phyloP scores from a whole-genome alignment of 2,797 vertebrate species.

The Amblyraja radiata region DNA sequence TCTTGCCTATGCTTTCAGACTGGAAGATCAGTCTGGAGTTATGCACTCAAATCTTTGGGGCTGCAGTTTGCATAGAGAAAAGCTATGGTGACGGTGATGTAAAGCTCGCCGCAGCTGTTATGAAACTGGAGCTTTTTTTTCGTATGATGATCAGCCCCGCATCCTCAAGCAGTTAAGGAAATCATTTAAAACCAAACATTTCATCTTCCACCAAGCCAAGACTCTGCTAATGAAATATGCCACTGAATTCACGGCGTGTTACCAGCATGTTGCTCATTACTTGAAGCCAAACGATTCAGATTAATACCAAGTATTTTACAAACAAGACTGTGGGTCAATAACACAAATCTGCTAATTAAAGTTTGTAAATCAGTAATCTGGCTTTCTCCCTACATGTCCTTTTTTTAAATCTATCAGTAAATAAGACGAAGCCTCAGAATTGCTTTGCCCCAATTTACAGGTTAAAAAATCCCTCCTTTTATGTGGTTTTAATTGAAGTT shows the following conservation, averaged over 20 bases:
- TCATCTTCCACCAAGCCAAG: constrained; percentile 19
- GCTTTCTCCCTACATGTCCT: background rate
- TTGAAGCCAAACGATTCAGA: background rate
- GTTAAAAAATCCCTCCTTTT: background rate
- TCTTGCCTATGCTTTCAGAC: no score
- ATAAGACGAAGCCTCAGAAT: constrained; percentile 1
- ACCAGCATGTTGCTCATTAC: background rate
- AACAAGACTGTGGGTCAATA: background rate
- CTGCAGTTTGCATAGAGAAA: no score
- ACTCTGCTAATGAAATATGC: background rate
- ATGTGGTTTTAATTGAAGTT: constrained; percentile 28
- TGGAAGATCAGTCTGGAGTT: no score
- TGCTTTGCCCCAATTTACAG: constrained; percentile 6
- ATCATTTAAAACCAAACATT: constrained; percentile 25
- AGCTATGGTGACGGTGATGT: no score
- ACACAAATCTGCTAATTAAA: background rate
- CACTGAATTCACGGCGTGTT: background rate
- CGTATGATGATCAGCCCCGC: background rate
- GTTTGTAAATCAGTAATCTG: constrained; percentile 8
- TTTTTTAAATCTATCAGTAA: background rate
- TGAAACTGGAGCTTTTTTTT: background rate
- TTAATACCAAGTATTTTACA: background rate
- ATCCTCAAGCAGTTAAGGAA: background rate
- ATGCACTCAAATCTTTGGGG: no score
- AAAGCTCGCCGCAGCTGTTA: no score